phyloP scores from a whole-genome alignment of 2,113 vertebrate species.

The Mus spicilegus region DNA sequence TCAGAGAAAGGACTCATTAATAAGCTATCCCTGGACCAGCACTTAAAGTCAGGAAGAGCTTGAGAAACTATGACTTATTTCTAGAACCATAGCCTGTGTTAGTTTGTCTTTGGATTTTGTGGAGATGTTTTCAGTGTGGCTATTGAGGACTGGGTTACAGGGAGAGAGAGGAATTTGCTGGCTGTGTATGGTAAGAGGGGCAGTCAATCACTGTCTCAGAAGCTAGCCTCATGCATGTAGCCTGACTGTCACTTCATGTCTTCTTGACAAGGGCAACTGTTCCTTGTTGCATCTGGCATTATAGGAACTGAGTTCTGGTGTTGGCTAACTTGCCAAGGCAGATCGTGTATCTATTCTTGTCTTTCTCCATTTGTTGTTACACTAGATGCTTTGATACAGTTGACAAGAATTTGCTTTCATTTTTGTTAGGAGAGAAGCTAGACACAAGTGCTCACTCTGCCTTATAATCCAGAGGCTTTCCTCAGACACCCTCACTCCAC shows the following conservation, averaged over 20 bases:
- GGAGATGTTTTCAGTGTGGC: not conserved
- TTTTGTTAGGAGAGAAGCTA: not conserved
- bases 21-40: too few relatives aligned
- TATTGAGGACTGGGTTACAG: not conserved
- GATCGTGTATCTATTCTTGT: not conserved
- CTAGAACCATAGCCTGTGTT: not conserved
- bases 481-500: not conserved
- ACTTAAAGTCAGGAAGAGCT: not conserved
- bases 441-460: fast-evolving
- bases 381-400: not conserved
- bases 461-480: too few relatives aligned
- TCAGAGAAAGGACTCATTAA: not conserved
- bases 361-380: not conserved
- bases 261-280: not conserved
- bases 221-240: not conserved
- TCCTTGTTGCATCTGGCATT: not conserved
- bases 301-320: not conserved
- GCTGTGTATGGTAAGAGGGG: fast-evolving
- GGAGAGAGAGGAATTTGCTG: not conserved
- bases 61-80: not conserved
- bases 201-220: fast-evolving
- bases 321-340: not conserved
- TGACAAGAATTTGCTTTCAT: not conserved
- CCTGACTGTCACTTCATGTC: not conserved
- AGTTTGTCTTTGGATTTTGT: not conserved